A percentile compares a stretch with the other conserved stretches of the same genome.
phyloP scores from a whole-genome alignment of 2,113 vertebrate species.

The Quiscalus mexicanus region DNA sequence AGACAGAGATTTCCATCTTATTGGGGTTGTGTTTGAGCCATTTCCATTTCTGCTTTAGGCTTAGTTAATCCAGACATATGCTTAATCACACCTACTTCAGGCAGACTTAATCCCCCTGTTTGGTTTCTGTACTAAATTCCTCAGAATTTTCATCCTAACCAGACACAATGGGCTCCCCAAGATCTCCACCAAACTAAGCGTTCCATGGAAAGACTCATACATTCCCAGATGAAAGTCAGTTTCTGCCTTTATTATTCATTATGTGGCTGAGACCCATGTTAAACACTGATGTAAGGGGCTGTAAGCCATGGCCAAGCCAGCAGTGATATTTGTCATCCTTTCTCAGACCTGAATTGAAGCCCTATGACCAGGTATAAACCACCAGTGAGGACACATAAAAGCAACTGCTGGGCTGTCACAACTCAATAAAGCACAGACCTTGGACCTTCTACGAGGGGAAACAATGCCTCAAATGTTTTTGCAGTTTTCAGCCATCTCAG shows the following conservation, averaged over 20 bases:
- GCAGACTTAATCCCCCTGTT: neutral
- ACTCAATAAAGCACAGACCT: neutral
- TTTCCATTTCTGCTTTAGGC: neutral
- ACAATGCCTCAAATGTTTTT: neutral
- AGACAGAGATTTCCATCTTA: neutral
- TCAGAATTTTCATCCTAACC: neutral
- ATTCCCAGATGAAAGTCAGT: neutral
- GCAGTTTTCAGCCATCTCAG: neutral
- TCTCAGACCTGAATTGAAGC: neutral
- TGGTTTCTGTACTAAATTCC: neutral
- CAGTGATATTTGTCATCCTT: neutral
- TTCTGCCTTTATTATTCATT: neutral
- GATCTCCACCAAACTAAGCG: neutral
- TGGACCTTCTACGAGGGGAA: accelerated
- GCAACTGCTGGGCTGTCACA: neutral
- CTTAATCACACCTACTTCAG: neutral
- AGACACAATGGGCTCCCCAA: neutral
- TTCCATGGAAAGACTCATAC: neutral
- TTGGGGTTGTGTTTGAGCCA: neutral
- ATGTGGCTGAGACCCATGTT: neutral
- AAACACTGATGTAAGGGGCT: neutral
- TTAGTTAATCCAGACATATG: neutral
- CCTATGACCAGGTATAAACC: neutral
- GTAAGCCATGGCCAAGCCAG: neutral
- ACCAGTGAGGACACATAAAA: neutral